Evolutionary conservation across 2,113 vertebrate genomes (phyloP).

Genomic region (Camarhynchus parvulus): DNA sequence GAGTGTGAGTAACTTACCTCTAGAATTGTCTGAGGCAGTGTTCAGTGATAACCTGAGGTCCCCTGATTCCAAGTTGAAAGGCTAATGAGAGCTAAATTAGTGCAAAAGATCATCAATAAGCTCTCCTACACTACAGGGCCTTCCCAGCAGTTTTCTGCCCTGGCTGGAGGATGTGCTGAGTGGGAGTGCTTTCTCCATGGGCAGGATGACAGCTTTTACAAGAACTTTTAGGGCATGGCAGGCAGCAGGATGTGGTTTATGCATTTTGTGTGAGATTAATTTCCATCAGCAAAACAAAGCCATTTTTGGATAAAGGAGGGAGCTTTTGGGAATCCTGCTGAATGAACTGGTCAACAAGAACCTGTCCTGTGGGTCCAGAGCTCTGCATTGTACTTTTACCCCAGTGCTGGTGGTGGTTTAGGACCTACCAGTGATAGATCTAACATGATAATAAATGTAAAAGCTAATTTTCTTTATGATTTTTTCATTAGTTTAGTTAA

Average conservation of each 20-base stretch:
- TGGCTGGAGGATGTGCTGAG: background rate
- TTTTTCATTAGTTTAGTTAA: background rate
- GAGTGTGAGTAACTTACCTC: background rate
- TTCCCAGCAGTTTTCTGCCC: background rate
- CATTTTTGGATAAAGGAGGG: conserved; percentile 8
- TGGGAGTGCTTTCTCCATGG: conserved; percentile 16
- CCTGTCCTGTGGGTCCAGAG: background rate
- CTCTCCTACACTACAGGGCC: background rate
- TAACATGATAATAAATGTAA: background rate
- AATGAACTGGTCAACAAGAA: background rate
- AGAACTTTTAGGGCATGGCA: conserved; percentile 12
- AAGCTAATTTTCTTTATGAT: background rate
- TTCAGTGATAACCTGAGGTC: background rate
- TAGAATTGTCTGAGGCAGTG: background rate
- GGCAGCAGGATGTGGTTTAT: conserved; percentile 63
- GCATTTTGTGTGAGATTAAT: conserved; percentile 22
- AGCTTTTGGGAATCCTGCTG: background rate
- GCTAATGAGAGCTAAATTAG: background rate
- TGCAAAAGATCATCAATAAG: background rate
- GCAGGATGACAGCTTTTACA: background rate
- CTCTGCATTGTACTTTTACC: background rate
- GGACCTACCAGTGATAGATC: background rate
- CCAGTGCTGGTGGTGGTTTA: background rate
- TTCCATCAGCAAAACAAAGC: conserved; percentile 16
- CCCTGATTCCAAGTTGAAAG: background rate